Percentiles rank a stretch among this genome's conserved stretches.
phyloP scores from a whole-genome alignment of 1,140 invertebrate species.

The Zaprionus davidi region DNA sequence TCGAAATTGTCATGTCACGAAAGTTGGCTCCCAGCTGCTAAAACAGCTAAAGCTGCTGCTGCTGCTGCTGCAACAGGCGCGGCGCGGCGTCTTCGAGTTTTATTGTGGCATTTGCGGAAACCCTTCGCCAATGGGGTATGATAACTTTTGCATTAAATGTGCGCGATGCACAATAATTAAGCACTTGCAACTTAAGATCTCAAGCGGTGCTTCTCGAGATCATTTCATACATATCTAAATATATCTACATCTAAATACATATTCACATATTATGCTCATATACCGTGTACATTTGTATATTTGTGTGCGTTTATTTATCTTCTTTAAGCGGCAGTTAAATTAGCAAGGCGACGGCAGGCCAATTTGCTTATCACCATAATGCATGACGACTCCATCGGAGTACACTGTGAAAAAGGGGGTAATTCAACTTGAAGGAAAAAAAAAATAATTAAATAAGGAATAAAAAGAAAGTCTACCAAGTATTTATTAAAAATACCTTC shows the following conservation, averaged over 20 bases:
- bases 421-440: neutral
- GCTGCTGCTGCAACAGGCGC: constrained; percentile 29
- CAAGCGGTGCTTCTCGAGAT: neutral
- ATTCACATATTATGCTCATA: neutral
- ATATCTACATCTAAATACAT: neutral
- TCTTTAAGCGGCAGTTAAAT: constrained; percentile 2
- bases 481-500: neutral
- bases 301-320: neutral
- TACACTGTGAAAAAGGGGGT: neutral
- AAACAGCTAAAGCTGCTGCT: constrained; percentile 37
- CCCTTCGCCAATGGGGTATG: constrained; percentile 52
- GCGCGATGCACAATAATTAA: constrained; percentile 45
- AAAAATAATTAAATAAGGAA: neutral
- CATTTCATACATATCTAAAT: neutral
- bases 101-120: constrained; percentile 67
- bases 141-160: constrained; percentile 62
- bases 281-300: neutral
- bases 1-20: constrained; percentile 81
- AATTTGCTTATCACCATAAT: constrained; percentile 22
- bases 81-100: constrained; percentile 57
- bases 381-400: constrained; percentile 1
- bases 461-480: no score
- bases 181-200: constrained; percentile 12
- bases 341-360: constrained; percentile 8
- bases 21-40: constrained; percentile 75